Percentiles rank a stretch among this genome's conserved stretches.
These are phyloP conservation scores for Drosophila rhopaloa DNA, from an alignment of 1,140 invertebrate species.

Conservation along the genomic window DNA sequence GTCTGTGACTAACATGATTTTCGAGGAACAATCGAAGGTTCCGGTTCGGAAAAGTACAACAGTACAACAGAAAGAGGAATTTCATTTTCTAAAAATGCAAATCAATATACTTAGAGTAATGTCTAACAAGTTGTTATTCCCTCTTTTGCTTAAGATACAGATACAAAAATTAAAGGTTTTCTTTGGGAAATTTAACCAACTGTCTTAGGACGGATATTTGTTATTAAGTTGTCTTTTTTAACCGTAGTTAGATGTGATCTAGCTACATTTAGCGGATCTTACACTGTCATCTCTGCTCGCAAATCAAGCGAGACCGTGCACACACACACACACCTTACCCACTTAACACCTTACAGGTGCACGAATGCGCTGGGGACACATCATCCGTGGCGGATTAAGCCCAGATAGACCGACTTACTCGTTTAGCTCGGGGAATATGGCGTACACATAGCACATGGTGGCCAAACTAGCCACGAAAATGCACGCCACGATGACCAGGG, in stretches of 20 bases:
- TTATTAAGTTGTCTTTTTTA: not conserved
- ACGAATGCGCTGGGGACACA: slow-evolving; percentile 52
- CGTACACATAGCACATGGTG: slow-evolving; percentile 86
- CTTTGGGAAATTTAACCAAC: too few relatives aligned
- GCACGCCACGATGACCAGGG: slow-evolving; percentile 75
- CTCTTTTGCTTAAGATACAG: too few relatives aligned
- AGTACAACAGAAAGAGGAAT: too few relatives aligned
- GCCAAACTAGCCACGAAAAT: slow-evolving; percentile 74
- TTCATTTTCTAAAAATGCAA: too few relatives aligned
- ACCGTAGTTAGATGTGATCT: not conserved
- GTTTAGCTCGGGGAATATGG: slow-evolving; percentile 92
- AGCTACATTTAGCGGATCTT: slow-evolving; percentile 24
- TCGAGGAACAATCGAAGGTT: not conserved
- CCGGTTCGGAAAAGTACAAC: too few relatives aligned
- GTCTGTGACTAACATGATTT: slow-evolving; percentile 2
- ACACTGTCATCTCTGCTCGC: slow-evolving; percentile 22
- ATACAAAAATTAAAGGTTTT: too few relatives aligned
- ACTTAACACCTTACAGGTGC: slow-evolving; percentile 40
- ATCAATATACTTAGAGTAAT: too few relatives aligned
- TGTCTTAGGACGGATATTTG: not conserved
- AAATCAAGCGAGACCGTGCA: slow-evolving; percentile 42
- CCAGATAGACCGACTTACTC: slow-evolving; percentile 87
- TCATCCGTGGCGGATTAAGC: slow-evolving; percentile 8
- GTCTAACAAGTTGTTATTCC: too few relatives aligned
- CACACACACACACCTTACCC: slow-evolving; percentile 1